Conservation (phyloP, 2,113 vertebrate genomes). For the Lates calcarifer region DNA sequence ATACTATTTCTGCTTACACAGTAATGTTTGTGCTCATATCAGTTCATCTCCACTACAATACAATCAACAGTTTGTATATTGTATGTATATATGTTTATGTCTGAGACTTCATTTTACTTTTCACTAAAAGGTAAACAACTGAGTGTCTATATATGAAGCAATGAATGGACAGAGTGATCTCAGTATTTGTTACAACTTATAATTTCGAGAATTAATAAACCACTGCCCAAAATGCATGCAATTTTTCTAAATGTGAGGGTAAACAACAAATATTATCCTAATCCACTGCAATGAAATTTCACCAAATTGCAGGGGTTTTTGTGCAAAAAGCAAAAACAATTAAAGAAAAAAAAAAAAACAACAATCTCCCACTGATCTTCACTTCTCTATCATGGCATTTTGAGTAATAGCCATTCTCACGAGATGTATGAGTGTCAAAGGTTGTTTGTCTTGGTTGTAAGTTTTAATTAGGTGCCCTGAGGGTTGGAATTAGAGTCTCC, state of each 20-base stretch:
- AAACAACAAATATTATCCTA: no score
- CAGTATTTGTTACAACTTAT: not conserved
- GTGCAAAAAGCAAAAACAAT: not conserved
- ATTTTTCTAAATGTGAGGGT: not conserved
- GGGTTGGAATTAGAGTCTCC: constrained; percentile 72
- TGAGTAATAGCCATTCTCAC: constrained; percentile 52
- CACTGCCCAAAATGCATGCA: not conserved
- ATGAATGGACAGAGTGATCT: not conserved
- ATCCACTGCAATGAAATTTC: no score
- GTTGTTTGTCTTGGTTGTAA: constrained; percentile 73
- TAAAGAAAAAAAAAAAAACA: not conserved
- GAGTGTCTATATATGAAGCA: not conserved
- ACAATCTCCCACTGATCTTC: constrained; percentile 30
- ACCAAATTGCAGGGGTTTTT: no score
- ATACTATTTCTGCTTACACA: not conserved
- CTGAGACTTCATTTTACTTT: not conserved
- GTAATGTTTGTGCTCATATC: not conserved
- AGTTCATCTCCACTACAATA: not conserved
- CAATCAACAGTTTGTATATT: not conserved
- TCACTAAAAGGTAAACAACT: not conserved
- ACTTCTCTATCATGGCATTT: constrained; percentile 54
- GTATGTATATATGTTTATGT: no score
- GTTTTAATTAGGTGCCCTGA: constrained; percentile 77
- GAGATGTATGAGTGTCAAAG: constrained; percentile 59
- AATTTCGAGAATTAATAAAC: not conserved